These are phyloP conservation scores for Drosophila lacicola DNA, from an alignment of 2,888 invertebrate genomes.

Conservation along the genomic window DNA sequence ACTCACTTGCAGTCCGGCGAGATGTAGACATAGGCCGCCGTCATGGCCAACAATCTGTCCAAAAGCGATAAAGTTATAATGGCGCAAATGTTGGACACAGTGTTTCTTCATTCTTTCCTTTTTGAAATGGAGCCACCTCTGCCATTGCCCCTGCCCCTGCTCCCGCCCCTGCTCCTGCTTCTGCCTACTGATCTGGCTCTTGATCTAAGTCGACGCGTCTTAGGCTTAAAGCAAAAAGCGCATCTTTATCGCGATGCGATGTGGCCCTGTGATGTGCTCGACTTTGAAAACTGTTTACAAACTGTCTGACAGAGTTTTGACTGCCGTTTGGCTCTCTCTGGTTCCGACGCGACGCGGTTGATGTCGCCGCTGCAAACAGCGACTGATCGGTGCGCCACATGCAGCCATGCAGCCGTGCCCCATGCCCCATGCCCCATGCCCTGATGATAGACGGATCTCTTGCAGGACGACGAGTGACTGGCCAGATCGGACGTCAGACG, in stretches of 20 bases:
- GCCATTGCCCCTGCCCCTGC: neutral
- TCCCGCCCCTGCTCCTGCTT: neutral
- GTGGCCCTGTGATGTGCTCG: constrained; percentile 54
- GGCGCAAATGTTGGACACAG: constrained; percentile 78
- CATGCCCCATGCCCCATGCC: constrained; percentile 31
- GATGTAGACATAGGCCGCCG: constrained; percentile 41
- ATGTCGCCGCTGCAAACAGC: constrained; percentile 67
- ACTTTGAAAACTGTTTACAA: constrained; percentile 79
- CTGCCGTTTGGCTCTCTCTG: constrained; percentile 59
- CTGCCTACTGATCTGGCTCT: constrained; percentile 33
- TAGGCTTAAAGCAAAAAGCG: constrained; percentile 46
- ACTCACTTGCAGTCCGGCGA: constrained; percentile 49
- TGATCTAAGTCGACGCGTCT: constrained; percentile 49
- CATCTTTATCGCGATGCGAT: constrained; percentile 61
- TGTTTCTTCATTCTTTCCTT: constrained; percentile 8
- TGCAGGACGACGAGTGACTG: constrained; percentile 20
- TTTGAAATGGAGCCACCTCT: constrained; percentile 54
- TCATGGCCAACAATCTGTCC: constrained; percentile 78
- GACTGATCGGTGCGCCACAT: constrained; percentile 12
- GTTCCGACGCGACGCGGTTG: constrained; percentile 44
- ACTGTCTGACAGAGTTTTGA: constrained; percentile 81
- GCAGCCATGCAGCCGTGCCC: neutral
- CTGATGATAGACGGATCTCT: constrained; percentile 42
- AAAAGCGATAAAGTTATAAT: constrained; percentile 82
- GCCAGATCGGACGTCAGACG: constrained; percentile 33